phyloP scores from a whole-genome alignment of 2,797 vertebrate genomes.

The Melanogrammus aeglefinus region DNA sequence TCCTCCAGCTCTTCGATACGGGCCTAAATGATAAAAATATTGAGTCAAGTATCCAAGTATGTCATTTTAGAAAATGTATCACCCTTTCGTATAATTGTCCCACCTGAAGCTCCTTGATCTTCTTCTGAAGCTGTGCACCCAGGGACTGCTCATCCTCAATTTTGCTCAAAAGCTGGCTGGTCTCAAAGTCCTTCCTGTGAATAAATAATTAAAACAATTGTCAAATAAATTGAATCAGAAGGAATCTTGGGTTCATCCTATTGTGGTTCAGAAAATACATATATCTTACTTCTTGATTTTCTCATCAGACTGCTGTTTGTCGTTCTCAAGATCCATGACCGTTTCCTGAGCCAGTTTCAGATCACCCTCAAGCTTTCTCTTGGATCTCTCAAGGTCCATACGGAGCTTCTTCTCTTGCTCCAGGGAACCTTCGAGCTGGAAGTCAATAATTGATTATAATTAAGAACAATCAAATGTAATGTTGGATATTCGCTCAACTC shows the following conservation, averaged over 20 bases:
- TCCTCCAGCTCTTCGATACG: not conserved
- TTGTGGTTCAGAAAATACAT: not conserved
- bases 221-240: not conserved
- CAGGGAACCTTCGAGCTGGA: conserved; percentile 80
- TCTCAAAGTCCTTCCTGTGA: conserved; percentile 87
- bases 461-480: not conserved
- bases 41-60: not conserved
- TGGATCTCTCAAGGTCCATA: conserved; percentile 81
- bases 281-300: conserved; percentile 80
- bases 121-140: conserved; percentile 69
- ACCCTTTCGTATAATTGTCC: not conserved
- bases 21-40: not conserved
- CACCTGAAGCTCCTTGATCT: conserved; percentile 83
- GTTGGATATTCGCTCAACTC: not conserved
- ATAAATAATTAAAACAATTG: not conserved
- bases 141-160: conserved; percentile 83
- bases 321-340: conserved; percentile 80
- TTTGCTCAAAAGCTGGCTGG: conserved; percentile 77
- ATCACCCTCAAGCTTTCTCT: conserved; percentile 84
- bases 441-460: not conserved
- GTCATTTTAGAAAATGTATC: not conserved
- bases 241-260: not conserved
- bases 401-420: conserved; percentile 85
- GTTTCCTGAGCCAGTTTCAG: conserved; percentile 83
- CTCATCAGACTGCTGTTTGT: conserved; percentile 84